Evolutionary conservation across 2,888 invertebrate species (phyloP).

Genomic region (Sinotaia quadrata): DNA sequence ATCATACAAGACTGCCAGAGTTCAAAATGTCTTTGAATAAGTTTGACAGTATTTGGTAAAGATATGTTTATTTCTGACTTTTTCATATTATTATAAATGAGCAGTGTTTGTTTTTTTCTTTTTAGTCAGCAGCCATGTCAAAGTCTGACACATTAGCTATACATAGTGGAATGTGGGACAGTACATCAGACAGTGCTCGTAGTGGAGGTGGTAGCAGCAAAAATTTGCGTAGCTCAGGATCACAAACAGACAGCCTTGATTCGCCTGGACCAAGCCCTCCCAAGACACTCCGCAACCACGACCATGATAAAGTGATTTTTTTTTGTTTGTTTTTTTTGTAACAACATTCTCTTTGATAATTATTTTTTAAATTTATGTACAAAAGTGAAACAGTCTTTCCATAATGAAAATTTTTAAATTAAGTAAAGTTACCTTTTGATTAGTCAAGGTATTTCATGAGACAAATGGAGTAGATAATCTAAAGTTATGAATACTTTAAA

Average conservation of each 20-base stretch:
- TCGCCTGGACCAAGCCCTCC: conserved; percentile 52
- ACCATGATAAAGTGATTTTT: conserved; percentile 31
- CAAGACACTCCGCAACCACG: conserved; percentile 34
- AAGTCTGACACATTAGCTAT: conserved; percentile 41
- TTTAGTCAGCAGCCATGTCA: conserved; percentile 34
- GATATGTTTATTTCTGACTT: no score
- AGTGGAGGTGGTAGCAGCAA: conserved; percentile 45
- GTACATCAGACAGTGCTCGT: conserved; percentile 26
- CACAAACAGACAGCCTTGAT: conserved; percentile 68
- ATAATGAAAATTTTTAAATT: no score
- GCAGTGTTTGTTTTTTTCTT: not conserved
- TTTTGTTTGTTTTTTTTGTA: no score
- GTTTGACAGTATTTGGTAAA: no score
- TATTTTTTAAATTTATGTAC: not conserved
- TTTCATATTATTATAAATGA: no score
- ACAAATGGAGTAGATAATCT: no score
- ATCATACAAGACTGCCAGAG: no score
- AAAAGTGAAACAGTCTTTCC: not conserved
- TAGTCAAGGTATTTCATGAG: no score
- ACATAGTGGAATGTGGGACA: conserved; percentile 32
- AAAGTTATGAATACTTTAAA: no score
- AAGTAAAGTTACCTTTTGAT: no score
- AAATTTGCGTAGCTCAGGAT: conserved; percentile 63
- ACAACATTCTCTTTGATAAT: no score
- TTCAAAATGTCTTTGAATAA: no score